Percentiles rank a stretch among this genome's conserved stretches.
Evolutionary conservation across 2,888 invertebrate genomes (phyloP).

Genomic region (Clistopyga incitator): DNA sequence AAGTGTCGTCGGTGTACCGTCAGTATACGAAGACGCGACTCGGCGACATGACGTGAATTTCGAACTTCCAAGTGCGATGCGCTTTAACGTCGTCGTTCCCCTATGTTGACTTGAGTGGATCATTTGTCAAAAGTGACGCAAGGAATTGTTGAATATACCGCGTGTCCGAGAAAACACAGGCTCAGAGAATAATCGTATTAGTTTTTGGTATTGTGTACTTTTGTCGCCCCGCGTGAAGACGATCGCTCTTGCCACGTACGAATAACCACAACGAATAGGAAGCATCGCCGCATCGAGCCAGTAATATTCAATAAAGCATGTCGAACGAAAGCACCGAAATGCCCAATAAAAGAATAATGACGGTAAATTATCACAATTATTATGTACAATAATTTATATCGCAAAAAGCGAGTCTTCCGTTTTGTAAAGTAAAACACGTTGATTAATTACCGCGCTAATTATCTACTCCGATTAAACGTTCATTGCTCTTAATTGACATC

Average conservation of each 20-base stretch:
- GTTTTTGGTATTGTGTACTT: not conserved
- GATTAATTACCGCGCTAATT: not conserved
- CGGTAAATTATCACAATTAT: constrained; percentile 70
- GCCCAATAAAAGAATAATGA: constrained; percentile 77
- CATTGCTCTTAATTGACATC: too few relatives aligned
- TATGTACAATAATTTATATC: not conserved
- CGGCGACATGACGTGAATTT: constrained; percentile 18
- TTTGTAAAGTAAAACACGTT: not conserved
- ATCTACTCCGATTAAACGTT: too few relatives aligned
- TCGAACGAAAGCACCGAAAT: constrained; percentile 68
- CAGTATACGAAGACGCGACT: constrained; percentile 44
- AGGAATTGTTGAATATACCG: constrained; percentile 17
- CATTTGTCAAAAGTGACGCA: constrained; percentile 18
- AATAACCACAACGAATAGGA: constrained; percentile 2
- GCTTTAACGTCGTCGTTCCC: not conserved
- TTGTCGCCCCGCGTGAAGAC: constrained; percentile 9
- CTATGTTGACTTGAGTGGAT: constrained; percentile 18
- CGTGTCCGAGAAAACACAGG: not conserved
- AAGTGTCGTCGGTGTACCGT: constrained; percentile 19
- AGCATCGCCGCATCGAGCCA: not conserved
- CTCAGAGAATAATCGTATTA: not conserved
- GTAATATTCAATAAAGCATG: constrained; percentile 16
- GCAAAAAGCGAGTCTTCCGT: not conserved
- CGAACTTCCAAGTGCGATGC: constrained; percentile 11
- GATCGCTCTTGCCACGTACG: constrained; percentile 27